Conservation (phyloP, 2,797 vertebrate genomes). For the Heliangelus exortis region DNA sequence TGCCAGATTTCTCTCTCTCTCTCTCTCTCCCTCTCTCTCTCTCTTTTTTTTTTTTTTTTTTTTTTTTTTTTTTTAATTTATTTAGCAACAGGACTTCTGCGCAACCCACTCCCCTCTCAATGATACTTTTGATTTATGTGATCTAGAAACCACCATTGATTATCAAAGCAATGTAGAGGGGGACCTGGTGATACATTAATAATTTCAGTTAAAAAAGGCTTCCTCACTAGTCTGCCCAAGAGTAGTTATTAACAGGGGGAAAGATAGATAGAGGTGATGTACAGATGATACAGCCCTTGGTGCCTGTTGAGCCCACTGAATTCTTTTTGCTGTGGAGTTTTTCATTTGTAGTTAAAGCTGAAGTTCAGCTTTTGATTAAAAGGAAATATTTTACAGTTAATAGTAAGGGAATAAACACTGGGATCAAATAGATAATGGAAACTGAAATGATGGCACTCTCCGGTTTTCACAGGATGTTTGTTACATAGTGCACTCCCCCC, state of each 20-base stretch:
- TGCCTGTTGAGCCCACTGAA: slow-evolving; percentile 64
- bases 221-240: slow-evolving; percentile 24
- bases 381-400: slow-evolving; percentile 64
- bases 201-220: slow-evolving; percentile 64
- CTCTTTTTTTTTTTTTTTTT: not conserved
- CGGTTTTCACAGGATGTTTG: slow-evolving; percentile 46
- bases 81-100: slow-evolving; percentile 50
- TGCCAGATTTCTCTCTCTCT: slow-evolving; percentile 34
- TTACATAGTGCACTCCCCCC: not conserved
- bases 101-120: slow-evolving; percentile 31
- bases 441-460: slow-evolving; percentile 61
- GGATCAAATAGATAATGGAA: slow-evolving; percentile 64
- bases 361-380: slow-evolving; percentile 70
- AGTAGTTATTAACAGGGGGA: not conserved
- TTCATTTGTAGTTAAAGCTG: slow-evolving; percentile 61
- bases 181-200: slow-evolving; percentile 72
- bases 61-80: not conserved
- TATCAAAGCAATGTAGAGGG: slow-evolving; percentile 70
- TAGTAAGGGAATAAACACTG: slow-evolving; percentile 38
- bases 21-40: not conserved
- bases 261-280: not conserved
- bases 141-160: slow-evolving; percentile 71
- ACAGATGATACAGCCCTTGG: slow-evolving; percentile 9
- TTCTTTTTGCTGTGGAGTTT: slow-evolving; percentile 49
- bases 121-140: slow-evolving; percentile 76